These are phyloP conservation scores for Plebejus melissa DNA, from an alignment of 2,888 invertebrate genomes.

Conservation along the genomic window DNA sequence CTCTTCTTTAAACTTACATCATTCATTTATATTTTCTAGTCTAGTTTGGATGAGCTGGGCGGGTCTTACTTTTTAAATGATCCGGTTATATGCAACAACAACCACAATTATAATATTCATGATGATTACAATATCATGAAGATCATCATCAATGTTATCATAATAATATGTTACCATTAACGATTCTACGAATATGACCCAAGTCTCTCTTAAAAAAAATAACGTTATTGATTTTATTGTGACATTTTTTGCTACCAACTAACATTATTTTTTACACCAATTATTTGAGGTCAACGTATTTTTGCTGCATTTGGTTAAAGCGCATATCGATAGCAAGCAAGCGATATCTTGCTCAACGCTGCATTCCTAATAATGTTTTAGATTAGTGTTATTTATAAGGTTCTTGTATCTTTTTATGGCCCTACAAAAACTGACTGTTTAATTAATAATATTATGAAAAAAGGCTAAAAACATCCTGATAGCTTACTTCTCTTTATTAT, in stretches of 20 bases:
- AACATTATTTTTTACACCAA: not conserved
- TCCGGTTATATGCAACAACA: not conserved
- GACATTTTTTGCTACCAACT: not conserved
- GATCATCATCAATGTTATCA: no score
- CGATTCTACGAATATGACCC: no score
- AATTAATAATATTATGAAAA: no score
- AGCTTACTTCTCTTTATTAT: not conserved
- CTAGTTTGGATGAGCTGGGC: not conserved
- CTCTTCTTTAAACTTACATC: not conserved
- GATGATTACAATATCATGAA: not conserved
- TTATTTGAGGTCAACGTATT: not conserved
- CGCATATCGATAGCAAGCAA: no score
- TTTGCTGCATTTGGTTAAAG: constrained; percentile 18
- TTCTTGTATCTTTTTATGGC: not conserved
- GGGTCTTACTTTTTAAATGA: not conserved
- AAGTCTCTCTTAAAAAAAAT: not conserved
- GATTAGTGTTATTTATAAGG: not conserved
- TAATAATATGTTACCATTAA: no score
- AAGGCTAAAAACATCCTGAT: no score
- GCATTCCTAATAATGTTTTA: constrained; percentile 20
- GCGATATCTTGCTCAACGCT: constrained; percentile 26
- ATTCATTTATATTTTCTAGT: not conserved
- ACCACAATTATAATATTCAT: not conserved
- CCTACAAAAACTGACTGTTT: not conserved
- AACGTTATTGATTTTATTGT: not conserved